These are phyloP conservation scores for Valencia hispanica DNA, from an alignment of 2,797 vertebrate species.

Conservation along the genomic window DNA sequence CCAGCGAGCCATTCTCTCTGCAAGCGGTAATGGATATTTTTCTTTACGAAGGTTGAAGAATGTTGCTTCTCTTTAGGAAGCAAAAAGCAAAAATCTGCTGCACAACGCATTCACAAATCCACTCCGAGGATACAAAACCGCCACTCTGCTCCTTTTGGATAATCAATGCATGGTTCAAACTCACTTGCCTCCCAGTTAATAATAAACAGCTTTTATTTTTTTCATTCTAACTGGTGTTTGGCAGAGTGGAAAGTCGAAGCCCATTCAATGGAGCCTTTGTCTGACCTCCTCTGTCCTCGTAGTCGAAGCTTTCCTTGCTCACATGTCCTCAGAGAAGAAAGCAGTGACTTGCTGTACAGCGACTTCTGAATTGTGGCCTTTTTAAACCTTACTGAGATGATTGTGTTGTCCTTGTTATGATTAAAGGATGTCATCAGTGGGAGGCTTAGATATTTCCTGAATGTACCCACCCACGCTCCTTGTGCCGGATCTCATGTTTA, in stretches of 20 bases:
- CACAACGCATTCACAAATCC: slow-evolving; percentile 35
- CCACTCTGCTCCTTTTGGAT: slow-evolving; percentile 37
- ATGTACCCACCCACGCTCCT: slow-evolving; percentile 13
- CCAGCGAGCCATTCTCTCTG: slow-evolving; percentile 15
- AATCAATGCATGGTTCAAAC: slow-evolving; percentile 67
- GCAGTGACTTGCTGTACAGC: background rate
- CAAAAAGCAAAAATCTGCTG: slow-evolving; percentile 25
- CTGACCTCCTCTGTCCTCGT: slow-evolving; percentile 28
- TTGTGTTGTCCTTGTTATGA: background rate
- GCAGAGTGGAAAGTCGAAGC: slow-evolving; percentile 47
- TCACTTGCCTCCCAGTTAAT: slow-evolving; percentile 72
- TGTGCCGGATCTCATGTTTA: slow-evolving; percentile 27
- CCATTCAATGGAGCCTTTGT: slow-evolving; percentile 72
- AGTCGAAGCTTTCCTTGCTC: slow-evolving; percentile 39
- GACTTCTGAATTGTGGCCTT: slow-evolving; percentile 26
- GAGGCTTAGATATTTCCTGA: slow-evolving; percentile 19
- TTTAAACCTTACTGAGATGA: slow-evolving; percentile 14
- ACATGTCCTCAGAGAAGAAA: slow-evolving; percentile 38
- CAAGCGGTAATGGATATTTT: slow-evolving; percentile 45
- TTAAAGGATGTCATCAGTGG: slow-evolving; percentile 4
- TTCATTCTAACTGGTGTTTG: slow-evolving; percentile 58
- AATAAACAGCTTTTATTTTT: slow-evolving; percentile 60
- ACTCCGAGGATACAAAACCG: slow-evolving; percentile 26
- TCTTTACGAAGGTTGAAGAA: slow-evolving; percentile 30
- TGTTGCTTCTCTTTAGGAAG: background rate